Evolutionary conservation across 2,113 vertebrate genomes (phyloP).

Genomic region (Hippocampus guttulatus): DNA sequence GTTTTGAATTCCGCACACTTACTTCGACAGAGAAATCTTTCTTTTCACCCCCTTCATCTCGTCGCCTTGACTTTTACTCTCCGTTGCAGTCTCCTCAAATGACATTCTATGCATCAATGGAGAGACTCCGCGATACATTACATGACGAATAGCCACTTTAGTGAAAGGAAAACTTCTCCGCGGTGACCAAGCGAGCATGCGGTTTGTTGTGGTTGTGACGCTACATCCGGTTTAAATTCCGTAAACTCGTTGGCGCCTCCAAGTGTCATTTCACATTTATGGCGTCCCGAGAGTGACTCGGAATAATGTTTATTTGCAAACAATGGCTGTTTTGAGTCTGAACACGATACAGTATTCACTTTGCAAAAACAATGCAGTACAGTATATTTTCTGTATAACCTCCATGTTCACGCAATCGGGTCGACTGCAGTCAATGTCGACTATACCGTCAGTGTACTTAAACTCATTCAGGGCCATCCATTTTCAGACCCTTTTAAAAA

Average conservation of each 20-base stretch:
- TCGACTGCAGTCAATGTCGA: too few relatives aligned
- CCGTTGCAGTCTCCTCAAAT: conserved; percentile 6
- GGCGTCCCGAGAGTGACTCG: background rate
- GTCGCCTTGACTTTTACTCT: conserved; percentile 11
- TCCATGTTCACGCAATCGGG: too few relatives aligned
- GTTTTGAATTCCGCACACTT: conserved; percentile 16
- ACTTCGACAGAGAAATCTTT: conserved; percentile 69
- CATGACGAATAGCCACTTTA: background rate
- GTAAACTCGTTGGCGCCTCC: conserved; percentile 37
- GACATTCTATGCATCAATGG: conserved; percentile 19
- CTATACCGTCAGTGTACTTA: too few relatives aligned
- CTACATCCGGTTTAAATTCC: conserved; percentile 41
- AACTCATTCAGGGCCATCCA: too few relatives aligned
- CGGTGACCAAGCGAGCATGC: conserved; percentile 31
- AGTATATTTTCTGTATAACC: background rate
- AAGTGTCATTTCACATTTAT: conserved; percentile 10
- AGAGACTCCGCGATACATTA: conserved; percentile 6
- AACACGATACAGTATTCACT: background rate
- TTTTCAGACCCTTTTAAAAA: too few relatives aligned
- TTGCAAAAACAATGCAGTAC: background rate
- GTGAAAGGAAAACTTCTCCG: conserved; percentile 33
- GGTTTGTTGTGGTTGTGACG: background rate
- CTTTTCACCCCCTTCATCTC: conserved; percentile 54
- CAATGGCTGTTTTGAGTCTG: background rate
- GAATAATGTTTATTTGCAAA: background rate